These are phyloP conservation scores for Noctua fimbriata DNA, from an alignment of 2,888 invertebrate species.

Conservation along the genomic window DNA sequence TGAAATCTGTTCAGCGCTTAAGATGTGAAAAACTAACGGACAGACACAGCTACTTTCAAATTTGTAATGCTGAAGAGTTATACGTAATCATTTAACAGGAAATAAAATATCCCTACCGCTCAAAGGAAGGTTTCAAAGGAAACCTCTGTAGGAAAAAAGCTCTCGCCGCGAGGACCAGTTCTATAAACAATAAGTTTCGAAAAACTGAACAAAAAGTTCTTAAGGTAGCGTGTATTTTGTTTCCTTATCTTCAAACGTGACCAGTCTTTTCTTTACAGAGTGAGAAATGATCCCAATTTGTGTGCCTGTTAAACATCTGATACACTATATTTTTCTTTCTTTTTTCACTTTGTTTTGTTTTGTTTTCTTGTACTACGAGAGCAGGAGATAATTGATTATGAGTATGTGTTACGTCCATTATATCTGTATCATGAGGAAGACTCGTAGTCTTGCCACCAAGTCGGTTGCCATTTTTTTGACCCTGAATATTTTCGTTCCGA, in stretches of 20 bases:
- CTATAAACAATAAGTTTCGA: constrained; percentile 58
- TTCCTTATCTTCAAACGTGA: constrained; percentile 60
- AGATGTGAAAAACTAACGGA: background rate
- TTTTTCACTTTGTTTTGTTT: constrained; percentile 24
- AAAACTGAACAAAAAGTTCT: constrained; percentile 51
- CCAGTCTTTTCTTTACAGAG: constrained; percentile 50
- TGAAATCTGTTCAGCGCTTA: background rate
- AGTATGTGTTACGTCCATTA: background rate
- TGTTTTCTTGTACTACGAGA: constrained; percentile 1
- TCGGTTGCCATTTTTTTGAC: background rate
- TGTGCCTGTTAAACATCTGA: constrained; percentile 56
- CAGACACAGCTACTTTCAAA: background rate
- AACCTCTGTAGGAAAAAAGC: constrained; percentile 14
- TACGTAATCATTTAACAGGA: background rate
- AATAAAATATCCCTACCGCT: background rate
- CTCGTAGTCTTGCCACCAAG: background rate
- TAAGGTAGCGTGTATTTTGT: constrained; percentile 53
- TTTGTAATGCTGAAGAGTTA: background rate
- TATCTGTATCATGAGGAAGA: background rate
- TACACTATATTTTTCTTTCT: constrained; percentile 54
- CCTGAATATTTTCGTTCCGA: constrained; percentile 14
- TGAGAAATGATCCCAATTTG: constrained; percentile 64
- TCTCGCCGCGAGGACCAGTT: constrained; percentile 19
- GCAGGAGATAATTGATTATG: constrained; percentile 4
- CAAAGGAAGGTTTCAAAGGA: constrained; percentile 20